Percentiles rank a stretch among this genome's conserved stretches.
Evolutionary conservation across 2,888 invertebrate species (phyloP).

Genomic region (Hyposoter dolosus): DNA sequence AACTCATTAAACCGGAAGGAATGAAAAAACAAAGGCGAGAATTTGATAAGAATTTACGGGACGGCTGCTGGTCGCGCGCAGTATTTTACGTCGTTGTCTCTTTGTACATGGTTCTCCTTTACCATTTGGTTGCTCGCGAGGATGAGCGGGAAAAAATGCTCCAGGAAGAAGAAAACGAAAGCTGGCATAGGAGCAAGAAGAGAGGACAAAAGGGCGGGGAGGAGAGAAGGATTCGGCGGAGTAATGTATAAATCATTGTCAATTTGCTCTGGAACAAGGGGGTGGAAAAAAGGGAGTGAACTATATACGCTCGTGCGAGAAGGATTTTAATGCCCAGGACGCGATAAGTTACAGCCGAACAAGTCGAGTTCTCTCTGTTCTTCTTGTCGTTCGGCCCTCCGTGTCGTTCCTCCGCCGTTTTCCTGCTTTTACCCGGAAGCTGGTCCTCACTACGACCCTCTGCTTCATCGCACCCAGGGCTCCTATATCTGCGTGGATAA

Average conservation of each 20-base stretch:
- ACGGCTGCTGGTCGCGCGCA: neutral
- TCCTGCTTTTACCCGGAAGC: neutral
- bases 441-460: neutral
- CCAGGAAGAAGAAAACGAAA: conserved; percentile 47
- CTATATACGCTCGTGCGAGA: conserved; percentile 46
- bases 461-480: neutral
- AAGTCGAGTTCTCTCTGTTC: conserved; percentile 48
- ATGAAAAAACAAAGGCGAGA: neutral
- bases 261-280: conserved; percentile 55
- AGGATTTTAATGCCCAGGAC: conserved; percentile 57
- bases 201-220: neutral
- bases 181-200: neutral
- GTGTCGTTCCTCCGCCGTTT: neutral
- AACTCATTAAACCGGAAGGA: neutral
- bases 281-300: conserved; percentile 1
- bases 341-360: conserved; percentile 65
- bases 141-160: neutral
- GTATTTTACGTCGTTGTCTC: neutral
- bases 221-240: neutral
- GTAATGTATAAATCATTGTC: conserved; percentile 68
- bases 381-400: conserved; percentile 38
- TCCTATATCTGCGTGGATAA: conserved; percentile 44
- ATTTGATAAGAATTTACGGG: conserved; percentile 1
- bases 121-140: conserved; percentile 1
- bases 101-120: neutral